Evolutionary conservation across 2,113 vertebrate species (phyloP), one percentile per base, ranked within the genome.

Genomic region (Sciurus niger): DNA sequence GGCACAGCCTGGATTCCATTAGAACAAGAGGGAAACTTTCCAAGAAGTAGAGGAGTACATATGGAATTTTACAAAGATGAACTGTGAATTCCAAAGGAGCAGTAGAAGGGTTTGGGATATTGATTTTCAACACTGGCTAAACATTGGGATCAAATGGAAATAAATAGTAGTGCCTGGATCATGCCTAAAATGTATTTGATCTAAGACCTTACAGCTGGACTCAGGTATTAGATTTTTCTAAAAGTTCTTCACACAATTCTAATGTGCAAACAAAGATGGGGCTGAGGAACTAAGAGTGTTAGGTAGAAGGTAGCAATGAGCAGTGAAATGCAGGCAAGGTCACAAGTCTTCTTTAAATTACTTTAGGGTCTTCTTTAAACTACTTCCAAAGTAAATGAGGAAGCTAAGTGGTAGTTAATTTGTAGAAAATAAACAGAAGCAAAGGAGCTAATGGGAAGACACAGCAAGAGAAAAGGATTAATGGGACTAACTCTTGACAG

Each of bases 231-330:
- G 7, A 37, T 58, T 25, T 89, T 89, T 32, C 25, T 51, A 43
- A 67, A 84, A 48, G 22, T 6, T 40, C 18, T 53, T 84, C 30
- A 34, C 18, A 24, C 2, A 28, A 40, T 65, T 51, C 40, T 79
- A 68, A 30, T 63, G 11, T 70, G 4, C 28, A 10, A 2, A 24
- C 2, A 53, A 8, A 37, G 2, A 30, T 87, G 34, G 22, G 20
- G n/a, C 12, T 76, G 34, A 72, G 18, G 48, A 12, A 2, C 24
- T n/a, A 13, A 8, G 0, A 0, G 4, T 67, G 63, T 2, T 1
- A 1, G 17, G 12, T 48, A 48, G 46, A 8, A 9, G 9, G 46
- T 48, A 48, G 46, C 46, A 48, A 48, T 48, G 46, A 48, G 46
- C 46, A 48, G 46, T 48, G 46, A 48, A 48, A 48, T 48, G 46